Evolutionary conservation across 2,113 vertebrate species (phyloP), one percentile per base, ranked within the genome.

Genomic region (Dermatemys mawii): DNA sequence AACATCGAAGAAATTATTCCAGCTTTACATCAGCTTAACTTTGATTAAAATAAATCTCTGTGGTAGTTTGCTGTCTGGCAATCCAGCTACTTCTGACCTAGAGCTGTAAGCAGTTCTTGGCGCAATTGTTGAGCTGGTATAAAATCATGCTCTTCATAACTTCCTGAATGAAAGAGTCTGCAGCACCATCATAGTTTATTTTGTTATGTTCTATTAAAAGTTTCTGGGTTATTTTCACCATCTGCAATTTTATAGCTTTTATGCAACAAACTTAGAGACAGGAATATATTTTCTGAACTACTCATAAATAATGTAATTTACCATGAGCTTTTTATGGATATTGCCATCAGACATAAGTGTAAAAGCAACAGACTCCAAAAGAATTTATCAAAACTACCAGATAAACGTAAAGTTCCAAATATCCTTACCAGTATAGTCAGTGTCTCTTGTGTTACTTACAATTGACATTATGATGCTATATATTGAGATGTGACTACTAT

Each of bases 81-180:
- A 35, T 46, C 80, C 78, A 12, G 49, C 81, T 88, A 50, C 6
- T 0, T 26, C 29, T 21, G 13, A 51, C 55, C 49, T 51, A 3
- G 0, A 48, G 2, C 0, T 1, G 35, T 5, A 57, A 86, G 3
- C 44, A 26, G 53, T 78, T 41, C 35, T 84, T 1, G 1, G 49
- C 10, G 32, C 67, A 8, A 70, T 38, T n/a, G 13, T 2, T 54
- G 24, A 7, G 67, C 27, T 81, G 32, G 29, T 49, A 50, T 3
- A 24, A 53, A 60, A 32, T 44, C 29, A 83, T 67, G 67, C 21
- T 79, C 79, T 54, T 48, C 83, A 55, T 0, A 0, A 70, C 63
- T 67, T 35, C 63, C 63, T 19, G 13, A 63, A 38, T 70, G 35
- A 17, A 19, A 57, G 35, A 19, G 8, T 38, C 80, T 67, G 41